Conservation (phyloP, 1,140 invertebrate genomes). For the Oedothorax gibbosus region DNA sequence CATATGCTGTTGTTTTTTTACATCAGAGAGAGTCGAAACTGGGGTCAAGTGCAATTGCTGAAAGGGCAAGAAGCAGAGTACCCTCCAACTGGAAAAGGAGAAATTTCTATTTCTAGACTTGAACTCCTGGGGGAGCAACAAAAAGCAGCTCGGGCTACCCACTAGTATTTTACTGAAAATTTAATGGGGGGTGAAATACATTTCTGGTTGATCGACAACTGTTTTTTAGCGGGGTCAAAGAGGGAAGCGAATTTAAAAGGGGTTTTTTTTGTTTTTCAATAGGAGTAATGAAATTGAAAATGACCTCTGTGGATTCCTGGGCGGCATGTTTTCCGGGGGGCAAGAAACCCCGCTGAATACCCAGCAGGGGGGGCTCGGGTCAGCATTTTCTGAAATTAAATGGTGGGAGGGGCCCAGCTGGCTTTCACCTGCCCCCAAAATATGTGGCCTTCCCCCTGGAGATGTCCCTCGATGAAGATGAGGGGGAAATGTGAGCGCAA, state of each 20-base stretch:
- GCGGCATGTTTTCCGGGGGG: constrained; percentile 6
- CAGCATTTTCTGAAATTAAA: neutral
- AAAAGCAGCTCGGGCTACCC: constrained; percentile 2
- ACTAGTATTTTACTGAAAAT: constrained; percentile 6
- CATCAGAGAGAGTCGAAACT: constrained; percentile 16
- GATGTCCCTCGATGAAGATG: neutral
- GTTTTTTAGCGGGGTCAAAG: constrained; percentile 15
- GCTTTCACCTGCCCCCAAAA: neutral
- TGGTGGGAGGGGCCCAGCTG: constrained; percentile 19
- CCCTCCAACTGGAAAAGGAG: constrained; percentile 22
- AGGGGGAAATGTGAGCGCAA: constrained; percentile 17
- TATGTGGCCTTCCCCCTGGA: constrained; percentile 26
- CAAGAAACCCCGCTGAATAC: constrained; percentile 21
- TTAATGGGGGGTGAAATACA: neutral
- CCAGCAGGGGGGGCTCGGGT: neutral
- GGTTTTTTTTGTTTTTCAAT: constrained; percentile 11
- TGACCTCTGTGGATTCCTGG: neutral
- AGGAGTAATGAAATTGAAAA: constrained; percentile 11
- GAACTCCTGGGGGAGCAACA: constrained; percentile 28
- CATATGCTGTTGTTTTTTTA: constrained; percentile 33
- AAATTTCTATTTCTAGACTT: constrained; percentile 27
- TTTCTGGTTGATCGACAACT: constrained; percentile 37
- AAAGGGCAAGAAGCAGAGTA: constrained; percentile 29
- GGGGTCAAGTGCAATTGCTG: constrained; percentile 18
- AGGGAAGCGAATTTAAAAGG: neutral